Percentiles rank a stretch among this genome's conserved stretches.
These are phyloP conservation scores for Nasonia longicornis DNA, from an alignment of 1,140 invertebrate genomes.

Conservation along the genomic window DNA sequence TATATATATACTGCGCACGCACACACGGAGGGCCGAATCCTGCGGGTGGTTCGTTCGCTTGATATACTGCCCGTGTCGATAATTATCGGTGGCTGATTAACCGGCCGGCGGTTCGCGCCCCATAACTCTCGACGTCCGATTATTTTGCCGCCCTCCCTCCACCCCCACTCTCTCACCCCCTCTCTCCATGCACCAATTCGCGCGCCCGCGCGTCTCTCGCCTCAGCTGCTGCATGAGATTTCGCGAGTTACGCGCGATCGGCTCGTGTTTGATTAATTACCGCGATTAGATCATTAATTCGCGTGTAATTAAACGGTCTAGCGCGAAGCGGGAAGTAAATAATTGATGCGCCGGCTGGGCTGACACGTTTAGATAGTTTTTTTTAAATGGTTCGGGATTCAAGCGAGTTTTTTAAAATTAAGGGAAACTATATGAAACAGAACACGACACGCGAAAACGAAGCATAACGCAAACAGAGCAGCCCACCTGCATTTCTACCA, in stretches of 20 bases:
- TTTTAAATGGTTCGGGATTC: no score
- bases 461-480: no score
- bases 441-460: no score
- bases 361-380: background rate
- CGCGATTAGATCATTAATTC: conserved; percentile 48
- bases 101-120: conserved; percentile 69
- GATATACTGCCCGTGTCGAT: conserved; percentile 69
- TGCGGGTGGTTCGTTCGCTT: conserved; percentile 58
- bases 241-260: conserved; percentile 32
- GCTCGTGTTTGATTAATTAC: conserved; percentile 45
- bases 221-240: conserved; percentile 26
- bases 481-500: no score
- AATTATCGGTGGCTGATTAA: conserved; percentile 72
- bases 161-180: background rate
- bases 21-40: background rate
- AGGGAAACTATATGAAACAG: no score
- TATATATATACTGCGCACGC: background rate
- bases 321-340: conserved; percentile 26
- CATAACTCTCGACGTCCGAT: conserved; percentile 70
- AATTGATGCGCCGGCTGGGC: background rate
- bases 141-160: conserved; percentile 62
- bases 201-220: conserved; percentile 18
- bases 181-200: conserved; percentile 65
- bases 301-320: conserved; percentile 41
- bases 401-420: no score